A percentile compares a stretch with the other conserved stretches of the same genome.
Conservation (phyloP, 1,140 invertebrate genomes). For the Zophobas morio region DNA sequence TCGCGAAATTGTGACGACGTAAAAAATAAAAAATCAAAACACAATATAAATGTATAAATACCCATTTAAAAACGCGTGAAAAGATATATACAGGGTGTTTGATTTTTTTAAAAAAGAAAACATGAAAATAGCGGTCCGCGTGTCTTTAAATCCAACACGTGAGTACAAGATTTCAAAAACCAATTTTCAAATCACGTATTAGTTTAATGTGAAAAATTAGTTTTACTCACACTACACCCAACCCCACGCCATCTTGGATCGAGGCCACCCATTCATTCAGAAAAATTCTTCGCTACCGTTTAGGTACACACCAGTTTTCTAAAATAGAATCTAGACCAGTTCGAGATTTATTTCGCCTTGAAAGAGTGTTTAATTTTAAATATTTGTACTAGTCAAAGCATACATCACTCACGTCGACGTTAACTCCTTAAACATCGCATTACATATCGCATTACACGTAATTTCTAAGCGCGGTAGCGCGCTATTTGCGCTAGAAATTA, state of each 20-base stretch:
- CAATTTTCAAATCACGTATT: too few species aligned
- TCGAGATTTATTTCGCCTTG: slow-evolving; percentile 32
- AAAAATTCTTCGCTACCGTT: slow-evolving; percentile 1
- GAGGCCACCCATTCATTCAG: slow-evolving; percentile 1
- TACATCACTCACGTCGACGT: slow-evolving; percentile 21
- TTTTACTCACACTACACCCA: neutral
- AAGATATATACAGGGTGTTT: neutral
- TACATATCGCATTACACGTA: slow-evolving; percentile 3
- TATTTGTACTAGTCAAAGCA: slow-evolving; percentile 31
- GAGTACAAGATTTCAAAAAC: too few species aligned
- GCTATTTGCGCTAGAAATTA: slow-evolving; percentile 19
- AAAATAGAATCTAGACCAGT: slow-evolving; percentile 32
- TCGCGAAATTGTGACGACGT: too few species aligned
- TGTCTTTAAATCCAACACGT: neutral
- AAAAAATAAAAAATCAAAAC: too few species aligned
- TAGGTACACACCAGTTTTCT: neutral
- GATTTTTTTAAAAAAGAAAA: neutral
- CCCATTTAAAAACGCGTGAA: neutral
- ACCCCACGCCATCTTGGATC: neutral
- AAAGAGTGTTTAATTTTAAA: slow-evolving; percentile 41
- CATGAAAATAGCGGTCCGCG: neutral
- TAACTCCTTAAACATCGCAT: slow-evolving; percentile 11
- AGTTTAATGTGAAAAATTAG: too few species aligned
- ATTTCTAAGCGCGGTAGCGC: neutral
- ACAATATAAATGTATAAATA: too few species aligned